Percentiles rank a stretch among this genome's conserved stretches.
phyloP scores from a whole-genome alignment of 2,797 vertebrate species.

The Xyrichtys novacula region DNA sequence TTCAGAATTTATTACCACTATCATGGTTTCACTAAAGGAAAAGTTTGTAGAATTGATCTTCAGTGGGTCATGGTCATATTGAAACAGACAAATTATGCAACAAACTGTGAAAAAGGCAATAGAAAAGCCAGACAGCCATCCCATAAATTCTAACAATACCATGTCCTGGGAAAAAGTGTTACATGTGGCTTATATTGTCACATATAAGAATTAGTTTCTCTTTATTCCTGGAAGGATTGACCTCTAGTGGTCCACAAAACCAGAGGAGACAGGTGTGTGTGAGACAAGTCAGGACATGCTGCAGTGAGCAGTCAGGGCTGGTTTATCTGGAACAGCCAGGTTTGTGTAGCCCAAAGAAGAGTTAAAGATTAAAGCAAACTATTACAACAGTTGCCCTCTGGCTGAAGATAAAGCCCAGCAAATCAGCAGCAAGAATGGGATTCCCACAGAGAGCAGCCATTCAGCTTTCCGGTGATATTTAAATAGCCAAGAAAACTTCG shows the following conservation, averaged over 20 bases:
- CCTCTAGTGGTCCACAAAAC: background rate
- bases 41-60: too few relatives aligned
- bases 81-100: too few relatives aligned
- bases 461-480: background rate
- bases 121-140: too few relatives aligned
- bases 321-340: constrained; percentile 32
- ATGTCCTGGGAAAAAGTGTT: too few relatives aligned
- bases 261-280: background rate
- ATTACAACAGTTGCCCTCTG: constrained; percentile 36
- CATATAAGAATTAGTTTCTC: too few relatives aligned
- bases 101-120: too few relatives aligned
- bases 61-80: too few relatives aligned
- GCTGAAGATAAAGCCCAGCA: constrained; percentile 13
- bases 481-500: constrained; percentile 4
- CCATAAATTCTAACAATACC: too few relatives aligned
- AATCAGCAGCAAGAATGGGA: background rate
- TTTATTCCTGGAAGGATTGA: background rate
- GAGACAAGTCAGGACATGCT: background rate
- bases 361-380: constrained; percentile 56
- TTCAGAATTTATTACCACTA: too few relatives aligned
- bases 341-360: background rate
- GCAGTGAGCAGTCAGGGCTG: background rate
- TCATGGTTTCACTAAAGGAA: too few relatives aligned
- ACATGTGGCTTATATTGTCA: too few relatives aligned
- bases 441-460: background rate